Conservation (phyloP, 2,797 vertebrate species). For the Lithobates pipiens region DNA sequence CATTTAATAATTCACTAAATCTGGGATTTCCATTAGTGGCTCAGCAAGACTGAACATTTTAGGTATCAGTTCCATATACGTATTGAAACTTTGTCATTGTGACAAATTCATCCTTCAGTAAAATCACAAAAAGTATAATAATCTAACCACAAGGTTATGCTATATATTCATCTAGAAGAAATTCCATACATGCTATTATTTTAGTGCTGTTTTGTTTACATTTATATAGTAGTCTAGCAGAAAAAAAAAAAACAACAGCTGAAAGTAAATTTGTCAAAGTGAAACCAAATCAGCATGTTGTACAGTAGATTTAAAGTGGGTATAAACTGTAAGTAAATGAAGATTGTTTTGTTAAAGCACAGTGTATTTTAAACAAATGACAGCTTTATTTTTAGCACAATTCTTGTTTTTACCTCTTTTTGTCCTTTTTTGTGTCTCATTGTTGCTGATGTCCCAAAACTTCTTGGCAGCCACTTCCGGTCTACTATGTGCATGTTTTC, state of each 20-base stretch:
- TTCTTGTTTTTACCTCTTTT: too few species aligned
- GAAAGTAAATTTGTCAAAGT: background rate
- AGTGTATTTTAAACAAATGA: too few species aligned
- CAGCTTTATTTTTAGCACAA: too few species aligned
- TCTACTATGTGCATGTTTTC: too few species aligned
- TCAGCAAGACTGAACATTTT: conserved; percentile 36
- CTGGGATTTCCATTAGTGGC: conserved; percentile 46
- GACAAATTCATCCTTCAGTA: conserved; percentile 30
- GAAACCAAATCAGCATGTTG: too few species aligned
- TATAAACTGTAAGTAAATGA: too few species aligned
- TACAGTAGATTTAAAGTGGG: too few species aligned
- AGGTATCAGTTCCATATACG: conserved; percentile 44
- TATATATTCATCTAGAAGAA: background rate
- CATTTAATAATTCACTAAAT: conserved; percentile 47
- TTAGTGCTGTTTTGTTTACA: background rate
- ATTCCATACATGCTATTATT: background rate
- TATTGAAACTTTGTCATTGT: conserved; percentile 42
- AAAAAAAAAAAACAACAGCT: background rate
- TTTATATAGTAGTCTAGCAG: background rate
- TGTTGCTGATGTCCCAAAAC: too few species aligned
- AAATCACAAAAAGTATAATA: conserved; percentile 26
- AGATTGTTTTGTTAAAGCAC: background rate
- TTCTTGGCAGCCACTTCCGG: too few species aligned
- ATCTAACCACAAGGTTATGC: background rate
- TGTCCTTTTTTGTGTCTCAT: too few species aligned